phyloP scores from a whole-genome alignment of 2,797 vertebrate genomes.

The Phaenicophaeus curvirostris region DNA sequence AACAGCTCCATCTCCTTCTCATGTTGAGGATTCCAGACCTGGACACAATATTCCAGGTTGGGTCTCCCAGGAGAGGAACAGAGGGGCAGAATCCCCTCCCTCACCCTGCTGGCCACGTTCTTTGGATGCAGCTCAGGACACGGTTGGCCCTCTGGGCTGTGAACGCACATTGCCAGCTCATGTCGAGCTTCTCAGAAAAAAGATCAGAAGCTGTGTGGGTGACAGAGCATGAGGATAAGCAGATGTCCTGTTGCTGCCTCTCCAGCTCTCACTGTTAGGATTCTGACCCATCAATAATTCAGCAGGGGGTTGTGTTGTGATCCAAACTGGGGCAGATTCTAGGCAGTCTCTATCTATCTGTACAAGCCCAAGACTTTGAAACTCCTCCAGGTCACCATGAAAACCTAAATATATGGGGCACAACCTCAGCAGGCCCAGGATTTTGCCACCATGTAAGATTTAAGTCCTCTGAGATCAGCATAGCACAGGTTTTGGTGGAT shows the following conservation, averaged over 20 bases:
- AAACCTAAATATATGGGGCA: background rate
- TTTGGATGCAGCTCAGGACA: too few species aligned
- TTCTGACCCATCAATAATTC: accelerated
- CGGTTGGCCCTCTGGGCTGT: too few species aligned
- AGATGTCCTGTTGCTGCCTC: background rate
- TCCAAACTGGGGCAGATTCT: too few species aligned
- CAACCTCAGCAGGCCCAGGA: background rate
- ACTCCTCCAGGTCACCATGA: background rate
- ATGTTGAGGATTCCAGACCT: too few species aligned
- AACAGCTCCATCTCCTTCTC: too few species aligned
- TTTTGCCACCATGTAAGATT: background rate
- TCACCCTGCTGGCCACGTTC: too few species aligned
- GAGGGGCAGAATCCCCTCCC: too few species aligned
- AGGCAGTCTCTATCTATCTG: background rate
- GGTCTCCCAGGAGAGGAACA: too few species aligned
- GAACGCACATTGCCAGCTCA: too few species aligned
- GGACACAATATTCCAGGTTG: too few species aligned
- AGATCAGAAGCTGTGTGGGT: accelerated
- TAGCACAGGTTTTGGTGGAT: background rate
- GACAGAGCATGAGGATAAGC: background rate
- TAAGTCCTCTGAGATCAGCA: background rate
- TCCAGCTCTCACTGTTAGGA: background rate
- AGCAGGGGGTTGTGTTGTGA: background rate
- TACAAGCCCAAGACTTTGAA: background rate
- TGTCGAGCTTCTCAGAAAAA: too few species aligned